phyloP scores from a whole-genome alignment of 2,888 invertebrate species.

The Coelinius sp. region DNA sequence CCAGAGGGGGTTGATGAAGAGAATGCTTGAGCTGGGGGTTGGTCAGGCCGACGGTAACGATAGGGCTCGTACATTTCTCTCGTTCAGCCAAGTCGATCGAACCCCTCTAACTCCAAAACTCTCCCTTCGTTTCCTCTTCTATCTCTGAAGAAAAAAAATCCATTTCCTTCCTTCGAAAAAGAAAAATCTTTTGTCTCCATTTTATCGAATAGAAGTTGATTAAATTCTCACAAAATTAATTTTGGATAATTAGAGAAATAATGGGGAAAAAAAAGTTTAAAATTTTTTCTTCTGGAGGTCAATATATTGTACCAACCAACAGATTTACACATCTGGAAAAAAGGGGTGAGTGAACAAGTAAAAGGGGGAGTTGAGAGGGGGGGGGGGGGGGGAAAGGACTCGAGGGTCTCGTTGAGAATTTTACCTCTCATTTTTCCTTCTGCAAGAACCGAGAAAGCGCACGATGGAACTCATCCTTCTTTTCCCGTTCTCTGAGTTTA shows the following conservation, averaged over 20 bases:
- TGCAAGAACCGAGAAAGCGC: slow-evolving; percentile 42
- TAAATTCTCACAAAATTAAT: too few relatives aligned
- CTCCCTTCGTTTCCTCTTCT: background rate
- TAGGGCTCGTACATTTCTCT: background rate
- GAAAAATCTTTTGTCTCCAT: too few relatives aligned
- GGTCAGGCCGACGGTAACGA: slow-evolving; percentile 1
- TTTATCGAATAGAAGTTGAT: too few relatives aligned
- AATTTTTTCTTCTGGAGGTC: background rate
- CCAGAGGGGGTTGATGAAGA: background rate
- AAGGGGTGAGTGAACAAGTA: slow-evolving; percentile 27
- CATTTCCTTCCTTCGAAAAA: too few relatives aligned
- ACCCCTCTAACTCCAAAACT: background rate
- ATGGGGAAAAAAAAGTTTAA: background rate
- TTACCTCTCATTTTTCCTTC: slow-evolving; percentile 15
- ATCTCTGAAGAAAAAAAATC: too few relatives aligned
- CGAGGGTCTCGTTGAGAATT: background rate
- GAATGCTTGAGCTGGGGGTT: background rate
- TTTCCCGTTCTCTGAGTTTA: background rate
- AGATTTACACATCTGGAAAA: slow-evolving; percentile 3
- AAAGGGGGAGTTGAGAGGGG: too few relatives aligned
- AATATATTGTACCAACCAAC: background rate
- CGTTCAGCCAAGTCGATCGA: background rate
- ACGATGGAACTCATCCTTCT: background rate
- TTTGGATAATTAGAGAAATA: background rate
- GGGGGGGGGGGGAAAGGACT: slow-evolving; percentile 9